These are phyloP conservation scores for Mus minutoides DNA, from an alignment of 2,797 vertebrate genomes.

Conservation along the genomic window DNA sequence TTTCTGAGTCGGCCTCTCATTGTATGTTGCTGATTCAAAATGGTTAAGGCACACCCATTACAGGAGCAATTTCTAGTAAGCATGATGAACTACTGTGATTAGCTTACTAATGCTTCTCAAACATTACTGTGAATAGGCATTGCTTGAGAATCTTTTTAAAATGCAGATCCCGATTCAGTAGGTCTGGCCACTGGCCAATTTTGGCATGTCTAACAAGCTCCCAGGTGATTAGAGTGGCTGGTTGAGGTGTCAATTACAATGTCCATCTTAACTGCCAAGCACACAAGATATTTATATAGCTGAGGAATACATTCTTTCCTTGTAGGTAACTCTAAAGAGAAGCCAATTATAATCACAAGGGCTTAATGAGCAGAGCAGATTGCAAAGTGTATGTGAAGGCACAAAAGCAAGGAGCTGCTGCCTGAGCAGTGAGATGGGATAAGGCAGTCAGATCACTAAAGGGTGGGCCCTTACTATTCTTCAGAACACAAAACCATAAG, in stretches of 20 bases:
- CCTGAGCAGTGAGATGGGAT: neutral
- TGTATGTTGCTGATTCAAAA: slow-evolving; percentile 32
- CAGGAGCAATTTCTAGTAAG: slow-evolving; percentile 1
- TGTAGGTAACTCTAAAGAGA: slow-evolving; percentile 67
- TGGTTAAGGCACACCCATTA: neutral
- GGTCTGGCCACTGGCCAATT: slow-evolving; percentile 53
- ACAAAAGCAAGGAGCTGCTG: slow-evolving; percentile 52
- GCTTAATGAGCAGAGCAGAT: slow-evolving; percentile 63
- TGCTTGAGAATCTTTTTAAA: slow-evolving; percentile 64
- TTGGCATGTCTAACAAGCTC: slow-evolving; percentile 60
- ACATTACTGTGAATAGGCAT: slow-evolving; percentile 38
- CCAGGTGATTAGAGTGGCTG: slow-evolving; percentile 42
- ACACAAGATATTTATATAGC: slow-evolving; percentile 66
- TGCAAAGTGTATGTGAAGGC: slow-evolving; percentile 60
- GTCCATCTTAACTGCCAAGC: slow-evolving; percentile 56
- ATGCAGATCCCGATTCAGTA: slow-evolving; percentile 59
- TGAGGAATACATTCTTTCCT: slow-evolving; percentile 58
- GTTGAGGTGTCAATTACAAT: slow-evolving; percentile 55
- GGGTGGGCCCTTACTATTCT: slow-evolving; percentile 13
- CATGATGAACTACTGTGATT: slow-evolving; percentile 18
- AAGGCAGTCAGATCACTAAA: neutral
- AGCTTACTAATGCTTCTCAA: slow-evolving; percentile 58
- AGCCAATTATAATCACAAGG: slow-evolving; percentile 71
- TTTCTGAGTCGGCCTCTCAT: neutral
- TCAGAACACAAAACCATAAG: neutral